Percentiles rank a stretch among this genome's conserved stretches.
phyloP scores from a whole-genome alignment of 2,888 invertebrate species.

The Pyrocoelia pectoralis region DNA sequence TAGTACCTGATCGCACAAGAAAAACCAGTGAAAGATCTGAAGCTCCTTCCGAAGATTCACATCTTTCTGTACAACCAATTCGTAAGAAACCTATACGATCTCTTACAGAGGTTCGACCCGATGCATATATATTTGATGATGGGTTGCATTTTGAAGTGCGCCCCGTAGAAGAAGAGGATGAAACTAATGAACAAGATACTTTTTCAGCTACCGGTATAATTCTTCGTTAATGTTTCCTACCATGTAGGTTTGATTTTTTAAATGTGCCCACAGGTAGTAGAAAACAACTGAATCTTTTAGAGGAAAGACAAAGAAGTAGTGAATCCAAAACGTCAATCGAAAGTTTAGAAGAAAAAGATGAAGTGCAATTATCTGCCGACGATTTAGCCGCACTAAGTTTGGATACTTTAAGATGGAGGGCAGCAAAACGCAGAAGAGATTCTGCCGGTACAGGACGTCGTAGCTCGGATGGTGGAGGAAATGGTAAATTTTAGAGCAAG shows the following conservation, averaged over 20 bases:
- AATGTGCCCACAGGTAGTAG: conserved; percentile 43
- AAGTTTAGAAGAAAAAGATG: conserved; percentile 46
- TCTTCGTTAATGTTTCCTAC: background rate
- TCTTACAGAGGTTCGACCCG: conserved; percentile 70
- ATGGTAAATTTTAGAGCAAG: conserved; percentile 39
- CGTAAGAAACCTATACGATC: conserved; percentile 63
- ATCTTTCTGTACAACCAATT: conserved; percentile 57
- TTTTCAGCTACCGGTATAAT: conserved; percentile 49
- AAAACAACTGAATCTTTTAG: conserved; percentile 48
- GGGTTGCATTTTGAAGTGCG: conserved; percentile 72
- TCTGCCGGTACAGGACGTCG: conserved; percentile 59
- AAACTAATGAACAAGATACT: conserved; percentile 60
- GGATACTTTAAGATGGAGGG: conserved; percentile 52
- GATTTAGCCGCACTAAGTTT: conserved; percentile 55
- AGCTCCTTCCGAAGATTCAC: conserved; percentile 57
- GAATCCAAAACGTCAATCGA: conserved; percentile 63
- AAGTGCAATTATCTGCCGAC: conserved; percentile 51
- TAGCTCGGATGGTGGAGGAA: conserved; percentile 64
- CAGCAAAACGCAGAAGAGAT: conserved; percentile 58
- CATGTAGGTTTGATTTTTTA: no score
- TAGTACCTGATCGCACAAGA: conserved; percentile 57
- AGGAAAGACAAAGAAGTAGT: conserved; percentile 63
- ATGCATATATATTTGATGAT: conserved; percentile 67
- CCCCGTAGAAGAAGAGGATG: conserved; percentile 73
- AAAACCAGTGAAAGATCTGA: conserved; percentile 68